Conservation (phyloP, 2,797 vertebrate species). For the Aselliscus stoliczkanus region DNA sequence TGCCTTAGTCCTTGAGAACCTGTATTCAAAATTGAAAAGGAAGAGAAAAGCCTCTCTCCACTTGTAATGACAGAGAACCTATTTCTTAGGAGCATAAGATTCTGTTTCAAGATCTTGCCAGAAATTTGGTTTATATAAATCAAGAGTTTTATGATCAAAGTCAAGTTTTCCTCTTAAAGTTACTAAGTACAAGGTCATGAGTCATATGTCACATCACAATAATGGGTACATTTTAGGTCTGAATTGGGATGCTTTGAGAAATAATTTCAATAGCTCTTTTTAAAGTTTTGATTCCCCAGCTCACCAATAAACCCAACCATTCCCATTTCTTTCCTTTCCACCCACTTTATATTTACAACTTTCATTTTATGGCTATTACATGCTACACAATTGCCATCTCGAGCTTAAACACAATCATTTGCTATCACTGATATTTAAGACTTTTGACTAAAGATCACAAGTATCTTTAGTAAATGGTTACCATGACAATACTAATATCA, state of each 20-base stretch:
- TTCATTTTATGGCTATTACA: not conserved
- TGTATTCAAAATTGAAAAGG: not conserved
- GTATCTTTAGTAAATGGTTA: not conserved
- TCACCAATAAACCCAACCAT: not conserved
- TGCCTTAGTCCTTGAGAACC: not conserved
- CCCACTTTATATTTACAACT: not conserved
- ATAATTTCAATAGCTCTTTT: not conserved
- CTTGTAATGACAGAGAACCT: not conserved
- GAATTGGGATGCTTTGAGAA: not conserved
- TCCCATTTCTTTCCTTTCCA: not conserved
- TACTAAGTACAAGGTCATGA: not conserved
- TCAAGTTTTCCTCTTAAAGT: not conserved
- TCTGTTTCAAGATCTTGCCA: conserved; percentile 37
- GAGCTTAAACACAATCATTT: not conserved
- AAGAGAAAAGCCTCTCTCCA: not conserved
- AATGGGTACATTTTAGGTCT: not conserved
- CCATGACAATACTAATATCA: not conserved
- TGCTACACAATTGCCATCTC: not conserved
- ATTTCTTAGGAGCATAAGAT: not conserved
- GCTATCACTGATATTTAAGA: not conserved
- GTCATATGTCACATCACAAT: not conserved
- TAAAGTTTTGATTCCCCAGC: not conserved
- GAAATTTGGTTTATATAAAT: not conserved
- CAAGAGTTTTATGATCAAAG: conserved; percentile 12
- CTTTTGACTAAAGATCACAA: not conserved